phyloP scores from a whole-genome alignment of 2,888 invertebrate genomes.

The Polyommatus iphigenia region DNA sequence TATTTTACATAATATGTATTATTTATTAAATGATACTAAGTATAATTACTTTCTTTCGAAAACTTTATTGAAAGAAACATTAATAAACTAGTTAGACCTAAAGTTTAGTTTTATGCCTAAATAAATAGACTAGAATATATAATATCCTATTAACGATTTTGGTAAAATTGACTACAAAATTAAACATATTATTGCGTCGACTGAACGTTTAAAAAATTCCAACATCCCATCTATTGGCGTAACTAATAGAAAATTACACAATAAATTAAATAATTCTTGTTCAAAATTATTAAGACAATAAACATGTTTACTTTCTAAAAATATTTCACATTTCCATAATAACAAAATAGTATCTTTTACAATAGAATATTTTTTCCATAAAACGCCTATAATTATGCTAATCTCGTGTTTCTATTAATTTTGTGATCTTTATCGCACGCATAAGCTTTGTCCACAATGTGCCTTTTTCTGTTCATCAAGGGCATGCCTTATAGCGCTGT shows the following conservation, averaged over 20 bases:
- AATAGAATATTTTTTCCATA: conserved; percentile 25
- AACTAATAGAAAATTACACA: conserved; percentile 17
- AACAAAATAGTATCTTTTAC: conserved; percentile 1
- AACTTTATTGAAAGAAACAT: too few relatives aligned
- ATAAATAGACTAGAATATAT: too few relatives aligned
- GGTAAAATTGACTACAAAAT: too few relatives aligned
- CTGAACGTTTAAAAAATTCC: background rate
- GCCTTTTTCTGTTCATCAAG: too few relatives aligned
- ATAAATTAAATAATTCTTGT: conserved; percentile 5
- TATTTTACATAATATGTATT: too few relatives aligned
- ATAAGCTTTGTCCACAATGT: too few relatives aligned
- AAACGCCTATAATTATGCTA: conserved; percentile 16
- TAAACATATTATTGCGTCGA: background rate
- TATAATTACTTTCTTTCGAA: too few relatives aligned
- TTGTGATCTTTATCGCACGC: conserved; percentile 13
- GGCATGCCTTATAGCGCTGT: too few relatives aligned
- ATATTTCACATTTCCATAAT: conserved; percentile 21
- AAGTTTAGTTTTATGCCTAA: too few relatives aligned
- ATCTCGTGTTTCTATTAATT: conserved; percentile 23
- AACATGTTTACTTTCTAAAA: conserved; percentile 28
- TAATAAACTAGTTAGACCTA: too few relatives aligned
- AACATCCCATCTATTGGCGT: background rate
- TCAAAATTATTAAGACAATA: background rate
- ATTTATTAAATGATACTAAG: too few relatives aligned
- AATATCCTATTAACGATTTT: too few relatives aligned